Conservation (phyloP, 2,797 vertebrate species). For the Oceanodroma leucorhoa region DNA sequence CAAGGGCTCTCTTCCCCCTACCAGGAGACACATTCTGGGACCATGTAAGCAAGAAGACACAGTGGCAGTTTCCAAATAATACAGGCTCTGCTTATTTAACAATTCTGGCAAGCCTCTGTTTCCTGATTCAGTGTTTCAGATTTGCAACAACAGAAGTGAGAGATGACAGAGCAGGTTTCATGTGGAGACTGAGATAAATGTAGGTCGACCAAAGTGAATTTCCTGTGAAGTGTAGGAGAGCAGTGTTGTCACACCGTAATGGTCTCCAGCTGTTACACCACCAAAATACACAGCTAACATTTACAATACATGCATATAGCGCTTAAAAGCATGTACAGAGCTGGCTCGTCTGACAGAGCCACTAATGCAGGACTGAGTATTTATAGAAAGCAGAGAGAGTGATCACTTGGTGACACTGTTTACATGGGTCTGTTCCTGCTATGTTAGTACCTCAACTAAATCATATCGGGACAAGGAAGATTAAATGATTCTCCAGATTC, state of each 20-base stretch:
- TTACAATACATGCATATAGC: not conserved
- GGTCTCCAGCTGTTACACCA: slow-evolving; percentile 42
- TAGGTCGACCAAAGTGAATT: slow-evolving; percentile 4
- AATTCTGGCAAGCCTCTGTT: not conserved
- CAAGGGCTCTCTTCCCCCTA: not conserved
- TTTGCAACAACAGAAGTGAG: not conserved
- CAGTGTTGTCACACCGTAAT: not conserved
- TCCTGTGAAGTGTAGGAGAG: not conserved
- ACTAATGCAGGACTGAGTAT: not conserved
- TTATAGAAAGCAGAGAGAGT: not conserved
- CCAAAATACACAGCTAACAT: slow-evolving; percentile 19
- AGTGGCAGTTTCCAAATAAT: slow-evolving; percentile 14
- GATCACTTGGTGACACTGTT: not conserved
- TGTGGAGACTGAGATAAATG: not conserved
- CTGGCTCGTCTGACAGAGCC: not conserved
- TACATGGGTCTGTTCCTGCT: not conserved
- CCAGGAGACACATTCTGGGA: slow-evolving; percentile 8
- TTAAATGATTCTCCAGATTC: not conserved
- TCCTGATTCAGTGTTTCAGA: slow-evolving; percentile 6
- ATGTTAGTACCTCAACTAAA: not conserved
- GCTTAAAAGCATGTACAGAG: slow-evolving; percentile 1
- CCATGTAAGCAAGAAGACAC: slow-evolving; percentile 10
- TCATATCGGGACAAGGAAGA: not conserved
- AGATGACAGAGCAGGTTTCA: slow-evolving; percentile 1
- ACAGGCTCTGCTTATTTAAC: not conserved